Percentiles rank a stretch among this genome's conserved stretches.
phyloP scores from a whole-genome alignment of 2,113 vertebrate species.

The Eidolon helvum region DNA sequence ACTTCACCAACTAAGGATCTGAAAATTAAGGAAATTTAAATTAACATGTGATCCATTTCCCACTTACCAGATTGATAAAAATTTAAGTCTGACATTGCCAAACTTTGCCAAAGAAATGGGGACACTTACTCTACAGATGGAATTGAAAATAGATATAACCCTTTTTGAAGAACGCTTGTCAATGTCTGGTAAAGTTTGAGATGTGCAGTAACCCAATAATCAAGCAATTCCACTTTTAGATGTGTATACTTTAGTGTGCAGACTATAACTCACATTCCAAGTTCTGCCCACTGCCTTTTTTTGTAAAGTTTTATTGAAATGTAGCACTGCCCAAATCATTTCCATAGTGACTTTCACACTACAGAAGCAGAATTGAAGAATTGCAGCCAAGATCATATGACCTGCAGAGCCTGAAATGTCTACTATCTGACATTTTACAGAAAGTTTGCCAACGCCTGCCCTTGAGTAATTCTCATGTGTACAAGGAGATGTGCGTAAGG shows the following conservation, averaged over 20 bases:
- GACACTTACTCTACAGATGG: not conserved
- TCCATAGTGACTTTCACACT: not conserved
- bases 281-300: not conserved
- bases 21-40: not conserved
- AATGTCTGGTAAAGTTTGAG: not conserved
- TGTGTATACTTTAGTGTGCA: not conserved
- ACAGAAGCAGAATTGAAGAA: not conserved
- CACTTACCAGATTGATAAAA: not conserved
- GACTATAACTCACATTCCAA: not conserved
- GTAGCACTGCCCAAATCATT: not conserved
- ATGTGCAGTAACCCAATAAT: not conserved
- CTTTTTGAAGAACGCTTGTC: not conserved
- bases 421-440: too few relatives aligned
- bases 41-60: not conserved
- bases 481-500: not conserved
- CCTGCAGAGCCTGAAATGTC: too few relatives aligned
- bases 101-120: not conserved
- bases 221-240: not conserved
- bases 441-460: too few relatives aligned
- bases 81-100: not conserved
- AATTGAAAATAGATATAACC: not conserved
- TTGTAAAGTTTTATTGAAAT: not conserved
- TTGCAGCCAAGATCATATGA: not conserved
- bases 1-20: not conserved
- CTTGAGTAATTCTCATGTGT: too few relatives aligned